These are phyloP conservation scores for Paragorgia papillata DNA, from an alignment of 92 coral and sea anemone species.

Conservation along the genomic window DNA sequence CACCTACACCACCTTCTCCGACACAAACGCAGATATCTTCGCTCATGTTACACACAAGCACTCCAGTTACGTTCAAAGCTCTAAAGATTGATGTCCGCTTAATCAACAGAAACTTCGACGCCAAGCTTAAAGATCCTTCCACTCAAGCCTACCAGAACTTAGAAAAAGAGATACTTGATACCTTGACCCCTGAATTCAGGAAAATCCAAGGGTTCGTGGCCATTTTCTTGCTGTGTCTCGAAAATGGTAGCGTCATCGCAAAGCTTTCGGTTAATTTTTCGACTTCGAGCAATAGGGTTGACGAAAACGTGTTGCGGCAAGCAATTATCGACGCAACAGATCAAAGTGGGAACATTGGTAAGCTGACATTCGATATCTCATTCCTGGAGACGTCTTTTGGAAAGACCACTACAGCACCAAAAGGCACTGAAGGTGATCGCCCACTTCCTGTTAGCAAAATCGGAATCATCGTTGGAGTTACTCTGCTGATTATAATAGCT, in stretches of 20 bases:
- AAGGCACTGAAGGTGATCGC: neutral
- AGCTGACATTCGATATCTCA: neutral
- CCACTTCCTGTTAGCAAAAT: neutral
- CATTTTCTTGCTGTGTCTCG: neutral
- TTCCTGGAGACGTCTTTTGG: neutral
- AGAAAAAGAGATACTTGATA: neutral
- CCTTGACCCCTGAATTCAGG: neutral
- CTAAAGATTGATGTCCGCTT: neutral
- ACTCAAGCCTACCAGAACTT: neutral
- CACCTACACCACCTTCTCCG: neutral
- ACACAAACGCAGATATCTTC: neutral
- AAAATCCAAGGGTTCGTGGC: neutral
- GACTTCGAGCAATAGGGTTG: neutral
- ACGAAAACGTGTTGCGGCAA: neutral
- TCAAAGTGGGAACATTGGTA: neutral
- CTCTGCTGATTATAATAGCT: neutral
- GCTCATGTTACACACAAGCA: neutral
- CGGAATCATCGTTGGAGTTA: neutral
- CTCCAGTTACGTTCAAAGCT: neutral
- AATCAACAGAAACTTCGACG: neutral
- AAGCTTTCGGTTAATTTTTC: neutral
- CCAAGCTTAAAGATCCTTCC: neutral
- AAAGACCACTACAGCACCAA: neutral
- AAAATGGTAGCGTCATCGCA: neutral
- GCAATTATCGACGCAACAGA: constrained; percentile 1